phyloP scores from a whole-genome alignment of 2,113 vertebrate species.

The Amazona vittata region DNA sequence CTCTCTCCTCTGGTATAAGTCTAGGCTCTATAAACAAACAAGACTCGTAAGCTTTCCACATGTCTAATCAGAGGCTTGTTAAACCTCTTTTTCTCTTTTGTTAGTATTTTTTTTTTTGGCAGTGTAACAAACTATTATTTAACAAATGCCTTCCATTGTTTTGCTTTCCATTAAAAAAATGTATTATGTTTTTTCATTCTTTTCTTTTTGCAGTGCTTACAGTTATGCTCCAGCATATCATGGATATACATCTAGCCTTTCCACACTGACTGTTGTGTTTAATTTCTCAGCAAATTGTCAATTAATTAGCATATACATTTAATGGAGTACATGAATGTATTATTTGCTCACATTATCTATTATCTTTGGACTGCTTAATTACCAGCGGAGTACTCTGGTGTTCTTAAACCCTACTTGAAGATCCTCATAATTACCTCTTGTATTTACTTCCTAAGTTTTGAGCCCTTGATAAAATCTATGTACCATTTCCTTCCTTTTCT shows the following conservation, averaged over 20 bases:
- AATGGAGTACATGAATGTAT: not conserved
- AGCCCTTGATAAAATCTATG: not conserved
- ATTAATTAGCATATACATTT: not conserved
- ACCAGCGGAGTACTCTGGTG: not conserved
- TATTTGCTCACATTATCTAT: not conserved
- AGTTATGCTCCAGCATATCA: not conserved
- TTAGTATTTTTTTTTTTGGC: not conserved
- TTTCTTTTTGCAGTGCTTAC: not conserved
- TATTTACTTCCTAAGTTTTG: not conserved
- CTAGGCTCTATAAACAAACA: not conserved
- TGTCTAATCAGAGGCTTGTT: not conserved
- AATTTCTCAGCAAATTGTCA: not conserved
- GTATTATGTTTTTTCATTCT: not conserved
- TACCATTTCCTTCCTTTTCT: not conserved
- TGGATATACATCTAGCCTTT: not conserved
- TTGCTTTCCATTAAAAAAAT: not conserved
- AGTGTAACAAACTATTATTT: not conserved
- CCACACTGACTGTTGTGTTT: not conserved
- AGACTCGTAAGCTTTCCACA: not conserved
- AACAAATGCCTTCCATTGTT: not conserved
- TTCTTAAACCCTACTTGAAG: not conserved
- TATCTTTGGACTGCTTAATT: not conserved
- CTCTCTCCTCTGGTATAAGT: not conserved
- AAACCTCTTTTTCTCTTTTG: not conserved
- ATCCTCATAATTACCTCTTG: not conserved